Percentiles rank a stretch among this genome's conserved stretches.
phyloP scores from a whole-genome alignment of 2,113 vertebrate species.

The Psittacus erithacus region DNA sequence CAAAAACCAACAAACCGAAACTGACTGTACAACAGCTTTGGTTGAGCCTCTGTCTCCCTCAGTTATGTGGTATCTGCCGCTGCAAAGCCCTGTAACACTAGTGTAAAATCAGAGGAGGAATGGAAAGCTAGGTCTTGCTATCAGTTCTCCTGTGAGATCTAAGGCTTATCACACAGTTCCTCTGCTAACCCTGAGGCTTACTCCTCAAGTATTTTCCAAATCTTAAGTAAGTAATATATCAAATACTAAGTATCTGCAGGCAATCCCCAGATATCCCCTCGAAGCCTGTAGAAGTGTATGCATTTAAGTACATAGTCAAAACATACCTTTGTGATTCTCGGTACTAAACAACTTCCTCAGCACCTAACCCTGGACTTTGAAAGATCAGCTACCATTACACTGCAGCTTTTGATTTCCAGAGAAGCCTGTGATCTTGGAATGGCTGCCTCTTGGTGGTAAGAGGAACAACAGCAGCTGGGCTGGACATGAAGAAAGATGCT shows the following conservation, averaged over 20 bases:
- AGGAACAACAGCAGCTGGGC: background rate
- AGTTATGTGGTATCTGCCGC: background rate
- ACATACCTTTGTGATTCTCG: background rate
- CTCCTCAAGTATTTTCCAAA: constrained; percentile 23
- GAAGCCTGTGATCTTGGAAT: background rate
- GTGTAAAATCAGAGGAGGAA: background rate
- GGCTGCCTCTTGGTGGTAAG: background rate
- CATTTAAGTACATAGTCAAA: constrained; percentile 28
- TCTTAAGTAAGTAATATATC: constrained; percentile 39
- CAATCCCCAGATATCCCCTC: constrained; percentile 16
- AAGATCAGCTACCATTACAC: background rate
- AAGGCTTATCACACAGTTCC: constrained; percentile 34
- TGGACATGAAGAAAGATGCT: background rate
- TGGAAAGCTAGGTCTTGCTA: constrained; percentile 20
- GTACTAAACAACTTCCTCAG: background rate
- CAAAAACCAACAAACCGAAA: background rate
- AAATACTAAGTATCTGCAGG: constrained; percentile 54
- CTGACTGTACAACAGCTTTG: background rate
- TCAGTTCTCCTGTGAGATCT: constrained; percentile 40
- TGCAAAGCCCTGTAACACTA: background rate
- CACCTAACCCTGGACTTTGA: background rate
- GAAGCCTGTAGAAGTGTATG: background rate
- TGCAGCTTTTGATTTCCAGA: background rate
- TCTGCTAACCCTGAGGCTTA: constrained; percentile 55
- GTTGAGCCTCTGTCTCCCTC: background rate